Evolutionary conservation across 2,113 vertebrate genomes (phyloP).

Genomic region (Brachirus orientalis): DNA sequence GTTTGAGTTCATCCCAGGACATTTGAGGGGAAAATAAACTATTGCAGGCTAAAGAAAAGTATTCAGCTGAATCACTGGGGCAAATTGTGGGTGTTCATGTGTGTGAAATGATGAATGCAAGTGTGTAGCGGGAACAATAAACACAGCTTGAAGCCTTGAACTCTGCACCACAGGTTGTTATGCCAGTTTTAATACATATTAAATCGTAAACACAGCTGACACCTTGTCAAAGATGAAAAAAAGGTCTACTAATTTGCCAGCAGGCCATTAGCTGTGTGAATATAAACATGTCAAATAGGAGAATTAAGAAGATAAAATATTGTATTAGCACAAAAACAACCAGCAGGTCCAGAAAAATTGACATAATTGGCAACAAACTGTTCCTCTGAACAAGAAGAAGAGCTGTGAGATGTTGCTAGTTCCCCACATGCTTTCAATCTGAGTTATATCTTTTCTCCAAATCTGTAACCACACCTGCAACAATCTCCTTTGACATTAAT

Average conservation of each 20-base stretch:
- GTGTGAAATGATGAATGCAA: slow-evolving; percentile 40
- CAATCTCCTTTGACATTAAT: slow-evolving; percentile 8
- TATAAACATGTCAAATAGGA: slow-evolving; percentile 7
- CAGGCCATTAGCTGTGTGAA: slow-evolving; percentile 10
- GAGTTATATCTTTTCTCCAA: slow-evolving; percentile 7
- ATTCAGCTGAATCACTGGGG: slow-evolving; percentile 38
- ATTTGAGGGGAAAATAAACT: slow-evolving; percentile 61
- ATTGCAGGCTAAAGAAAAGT: slow-evolving; percentile 51
- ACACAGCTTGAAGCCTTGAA: slow-evolving; percentile 48
- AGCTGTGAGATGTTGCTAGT: background rate
- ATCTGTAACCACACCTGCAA: slow-evolving; percentile 15
- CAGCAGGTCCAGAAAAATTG: background rate
- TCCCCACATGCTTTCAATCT: background rate
- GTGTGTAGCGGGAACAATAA: slow-evolving; percentile 54
- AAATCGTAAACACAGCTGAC: slow-evolving; percentile 64
- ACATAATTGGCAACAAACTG: background rate
- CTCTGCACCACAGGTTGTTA: slow-evolving; percentile 31
- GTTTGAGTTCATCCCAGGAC: slow-evolving; percentile 61
- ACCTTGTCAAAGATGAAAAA: slow-evolving; percentile 33
- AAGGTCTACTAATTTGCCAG: background rate
- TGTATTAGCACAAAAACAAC: background rate
- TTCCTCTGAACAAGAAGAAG: slow-evolving; percentile 2
- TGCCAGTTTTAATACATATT: slow-evolving; percentile 30
- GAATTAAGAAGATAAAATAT: slow-evolving; percentile 7
- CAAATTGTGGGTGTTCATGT: slow-evolving; percentile 20